These are phyloP conservation scores for Mus pahari DNA, from an alignment of 2,113 vertebrate species.

Conservation along the genomic window DNA sequence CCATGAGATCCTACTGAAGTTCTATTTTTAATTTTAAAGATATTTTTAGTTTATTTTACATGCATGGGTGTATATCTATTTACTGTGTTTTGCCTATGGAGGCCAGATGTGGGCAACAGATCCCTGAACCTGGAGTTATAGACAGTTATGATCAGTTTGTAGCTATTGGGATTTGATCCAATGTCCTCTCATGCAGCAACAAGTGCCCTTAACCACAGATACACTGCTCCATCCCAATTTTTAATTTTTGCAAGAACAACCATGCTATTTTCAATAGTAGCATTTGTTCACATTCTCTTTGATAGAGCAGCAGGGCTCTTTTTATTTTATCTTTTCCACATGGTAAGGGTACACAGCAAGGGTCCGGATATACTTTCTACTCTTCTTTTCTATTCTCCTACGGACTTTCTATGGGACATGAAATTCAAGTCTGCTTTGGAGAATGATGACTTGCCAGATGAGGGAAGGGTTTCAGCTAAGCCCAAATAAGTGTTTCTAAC, in stretches of 20 bases:
- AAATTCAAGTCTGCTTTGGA: conserved; percentile 53
- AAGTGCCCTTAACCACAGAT: background rate
- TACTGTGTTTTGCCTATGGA: background rate
- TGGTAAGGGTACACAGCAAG: conserved; percentile 51
- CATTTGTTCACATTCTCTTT: too few species aligned
- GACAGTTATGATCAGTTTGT: background rate
- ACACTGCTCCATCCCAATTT: too few species aligned
- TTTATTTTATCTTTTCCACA: too few species aligned
- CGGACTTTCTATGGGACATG: conserved; percentile 63
- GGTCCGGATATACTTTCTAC: conserved; percentile 74
- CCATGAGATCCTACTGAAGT: background rate
- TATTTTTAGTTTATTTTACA: background rate
- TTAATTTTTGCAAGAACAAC: too few species aligned
- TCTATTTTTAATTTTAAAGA: background rate
- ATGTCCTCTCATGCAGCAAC: background rate
- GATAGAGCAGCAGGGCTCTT: too few species aligned
- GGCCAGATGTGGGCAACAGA: background rate
- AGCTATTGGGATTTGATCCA: background rate
- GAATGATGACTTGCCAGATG: too few species aligned
- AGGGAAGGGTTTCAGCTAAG: too few species aligned
- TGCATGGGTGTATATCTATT: background rate
- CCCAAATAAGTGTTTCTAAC: too few species aligned
- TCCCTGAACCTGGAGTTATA: background rate
- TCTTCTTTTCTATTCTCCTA: conserved; percentile 44
- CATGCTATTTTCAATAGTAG: too few species aligned